These are phyloP conservation scores for Drosophila sp. DNA, from an alignment of 1,140 invertebrate species.

Conservation along the genomic window DNA sequence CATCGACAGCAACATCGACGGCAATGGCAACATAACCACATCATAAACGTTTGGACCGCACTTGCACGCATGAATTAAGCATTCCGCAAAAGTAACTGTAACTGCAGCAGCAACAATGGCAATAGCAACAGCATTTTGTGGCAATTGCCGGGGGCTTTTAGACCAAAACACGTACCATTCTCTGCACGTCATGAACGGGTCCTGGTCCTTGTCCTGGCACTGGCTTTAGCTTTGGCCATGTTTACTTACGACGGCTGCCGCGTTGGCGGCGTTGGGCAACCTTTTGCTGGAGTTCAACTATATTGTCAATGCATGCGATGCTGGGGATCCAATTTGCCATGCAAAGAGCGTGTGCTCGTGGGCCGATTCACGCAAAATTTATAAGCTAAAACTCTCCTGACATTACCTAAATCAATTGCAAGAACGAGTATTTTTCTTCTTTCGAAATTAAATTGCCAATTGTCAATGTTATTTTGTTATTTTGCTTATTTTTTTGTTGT, in stretches of 20 bases:
- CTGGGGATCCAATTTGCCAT: conserved; percentile 29
- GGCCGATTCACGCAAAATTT: conserved; percentile 36
- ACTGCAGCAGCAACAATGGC: background rate
- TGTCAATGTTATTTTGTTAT: conserved; percentile 72
- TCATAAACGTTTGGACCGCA: conserved; percentile 76
- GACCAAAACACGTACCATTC: conserved; percentile 48
- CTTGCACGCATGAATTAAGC: conserved; percentile 77
- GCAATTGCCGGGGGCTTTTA: conserved; percentile 50
- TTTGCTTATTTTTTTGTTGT: conserved; percentile 1
- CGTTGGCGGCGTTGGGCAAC: conserved; percentile 36
- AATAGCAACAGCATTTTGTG: conserved; percentile 47
- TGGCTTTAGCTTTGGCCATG: conserved; percentile 37
- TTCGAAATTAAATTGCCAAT: conserved; percentile 67
- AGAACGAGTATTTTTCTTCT: conserved; percentile 39
- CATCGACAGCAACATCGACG: conserved; percentile 37
- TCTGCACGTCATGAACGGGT: conserved; percentile 44
- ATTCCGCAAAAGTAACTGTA: conserved; percentile 75
- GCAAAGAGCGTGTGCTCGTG: conserved; percentile 31
- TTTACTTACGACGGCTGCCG: conserved; percentile 36
- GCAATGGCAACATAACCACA: conserved; percentile 56
- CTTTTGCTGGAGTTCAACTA: conserved; percentile 48
- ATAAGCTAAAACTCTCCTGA: conserved; percentile 38
- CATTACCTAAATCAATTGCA: conserved; percentile 59
- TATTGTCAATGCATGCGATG: conserved; percentile 39
- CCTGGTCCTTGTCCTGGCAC: conserved; percentile 38